Evolutionary conservation across 2,888 invertebrate species (phyloP), one percentile per base, ranked within the genome.

Genomic region (Campoplex nolae): DNA sequence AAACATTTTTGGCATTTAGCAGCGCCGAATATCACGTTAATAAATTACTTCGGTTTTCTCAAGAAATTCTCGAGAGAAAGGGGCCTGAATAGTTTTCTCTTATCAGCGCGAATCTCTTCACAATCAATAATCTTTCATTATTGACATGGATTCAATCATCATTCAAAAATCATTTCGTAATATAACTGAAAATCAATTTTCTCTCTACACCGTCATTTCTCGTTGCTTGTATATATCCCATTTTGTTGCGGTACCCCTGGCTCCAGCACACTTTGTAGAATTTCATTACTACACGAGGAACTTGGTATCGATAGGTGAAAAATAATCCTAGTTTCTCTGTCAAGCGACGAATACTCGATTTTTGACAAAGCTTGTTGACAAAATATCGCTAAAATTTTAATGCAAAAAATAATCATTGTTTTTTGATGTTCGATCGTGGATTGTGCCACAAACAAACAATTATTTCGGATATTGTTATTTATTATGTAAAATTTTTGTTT

Each of bases 91-190:
- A 56, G 75, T 80, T 42, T 51, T 56, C 45, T 73, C 45, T 42
- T 54, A 56, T 82, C 18, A 75, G 58, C 81, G 82, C 88, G 83
- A 74, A 71, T 91, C 88, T 91, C 90, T 62, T 28, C 48, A 11
- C 71, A 54, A 79, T 65, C 28, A 51, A 68, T 42, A 79, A 9
- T 42, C 4, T 86, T 86, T 54, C 8, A 77, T 83, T 62, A 56
- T 56, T 32, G 67, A 65, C 48, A 23, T 23, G 45, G 51, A 68
- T 67, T n/a, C 51, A 32, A 23, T 38, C 48, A 32, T 42, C 48
- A 45, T 13, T 42, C 23, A 18, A 42, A 38, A 35, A 68, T 4
- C 2, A 54, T 45, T 56, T 23, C 67, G 32, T 38, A 83, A 54
- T 70, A 28, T 32, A 45, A n/a, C 54, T 48, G 75, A 13, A 42